Percentiles rank a stretch among this genome's conserved stretches.
phyloP scores from a whole-genome alignment of 2,797 vertebrate species.

The Aplochiton taeniatus region DNA sequence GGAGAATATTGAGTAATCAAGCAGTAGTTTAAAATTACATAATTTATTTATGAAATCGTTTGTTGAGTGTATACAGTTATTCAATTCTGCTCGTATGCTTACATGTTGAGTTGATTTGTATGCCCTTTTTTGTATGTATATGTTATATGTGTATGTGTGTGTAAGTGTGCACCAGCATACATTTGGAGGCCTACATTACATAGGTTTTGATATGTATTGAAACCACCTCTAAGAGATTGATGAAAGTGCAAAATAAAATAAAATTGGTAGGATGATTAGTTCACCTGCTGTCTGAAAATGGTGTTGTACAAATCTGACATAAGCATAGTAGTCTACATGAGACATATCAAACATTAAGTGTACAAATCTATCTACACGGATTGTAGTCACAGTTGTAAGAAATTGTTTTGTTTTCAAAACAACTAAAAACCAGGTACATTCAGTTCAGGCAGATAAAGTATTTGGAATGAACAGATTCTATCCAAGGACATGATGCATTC shows the following conservation, averaged over 20 bases:
- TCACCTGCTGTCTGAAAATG: conserved; percentile 1
- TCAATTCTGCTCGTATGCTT: not conserved
- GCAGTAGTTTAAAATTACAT: not conserved
- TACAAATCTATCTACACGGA: conserved; percentile 8
- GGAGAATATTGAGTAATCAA: conserved; percentile 1
- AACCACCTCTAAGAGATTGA: too few species aligned
- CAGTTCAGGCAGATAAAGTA: conserved; percentile 6
- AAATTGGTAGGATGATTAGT: not conserved
- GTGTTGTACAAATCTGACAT: conserved; percentile 1
- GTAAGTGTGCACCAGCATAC: too few species aligned
- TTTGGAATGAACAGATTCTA: conserved; percentile 1
- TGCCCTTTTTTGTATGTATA: too few species aligned
- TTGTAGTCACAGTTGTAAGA: conserved; percentile 6
- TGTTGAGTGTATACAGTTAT: not conserved
- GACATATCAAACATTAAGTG: conserved; percentile 8
- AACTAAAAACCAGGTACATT: conserved; percentile 26
- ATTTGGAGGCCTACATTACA: too few species aligned
- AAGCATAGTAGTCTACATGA: conserved; percentile 4
- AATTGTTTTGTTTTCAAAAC: conserved; percentile 9
- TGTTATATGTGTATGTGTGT: too few species aligned
- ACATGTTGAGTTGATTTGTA: not conserved
- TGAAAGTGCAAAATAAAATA: too few species aligned
- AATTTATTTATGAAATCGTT: not conserved
- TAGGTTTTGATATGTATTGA: too few species aligned
- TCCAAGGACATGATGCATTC: conserved; percentile 10